Evolutionary conservation across 1,140 invertebrate genomes (phyloP), one percentile per base, ranked within the genome.

Genomic region (Magallana ariakensis): DNA sequence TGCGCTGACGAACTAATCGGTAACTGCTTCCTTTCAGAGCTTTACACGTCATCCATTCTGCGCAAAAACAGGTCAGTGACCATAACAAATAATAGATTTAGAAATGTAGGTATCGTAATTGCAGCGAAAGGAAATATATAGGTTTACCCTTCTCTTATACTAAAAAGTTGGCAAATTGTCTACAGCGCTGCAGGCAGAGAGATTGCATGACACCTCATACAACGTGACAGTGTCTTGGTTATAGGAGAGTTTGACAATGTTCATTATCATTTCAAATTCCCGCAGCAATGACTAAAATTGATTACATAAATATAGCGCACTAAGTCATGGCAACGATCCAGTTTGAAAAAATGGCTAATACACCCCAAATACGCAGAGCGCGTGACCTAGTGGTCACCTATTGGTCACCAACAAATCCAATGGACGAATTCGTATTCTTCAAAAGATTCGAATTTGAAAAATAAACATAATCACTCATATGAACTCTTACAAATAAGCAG

Each of bases 181-280:
- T 75, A 75, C 22, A 26, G 22, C 66, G 66, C 66, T 75, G 8
- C 66, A 75, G 66, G 66, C 16, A 75, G 22, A 15, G 13, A 75
- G 66, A 33, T 75, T 46, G 66, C 22, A 75, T 75, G 66, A 75
- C 66, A 75, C 66, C 9, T 75, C 13, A 26, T 11, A 33, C 66
- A 10, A 66, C 62, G n/a, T 5, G 66, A 26, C 66, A 19, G 22
- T 26, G 22, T 26, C 66, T 75, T 26, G 33, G 22, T 33, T 75
- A 75, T 75, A 75, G 19, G 22, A 46, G 33, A 75, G 66, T 75
- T 75, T 75, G 26, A 75, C 66, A 75, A 75, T 26, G 66, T 75
- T 33, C 66, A 75, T 75, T 75, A 75, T 75, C 22, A 75, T 33
- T 75, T 75, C 66, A 75, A 75, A 75, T 33, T 75, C 66, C 66